Conservation (phyloP, 2,888 invertebrate genomes). For the Rosalia funebris region DNA sequence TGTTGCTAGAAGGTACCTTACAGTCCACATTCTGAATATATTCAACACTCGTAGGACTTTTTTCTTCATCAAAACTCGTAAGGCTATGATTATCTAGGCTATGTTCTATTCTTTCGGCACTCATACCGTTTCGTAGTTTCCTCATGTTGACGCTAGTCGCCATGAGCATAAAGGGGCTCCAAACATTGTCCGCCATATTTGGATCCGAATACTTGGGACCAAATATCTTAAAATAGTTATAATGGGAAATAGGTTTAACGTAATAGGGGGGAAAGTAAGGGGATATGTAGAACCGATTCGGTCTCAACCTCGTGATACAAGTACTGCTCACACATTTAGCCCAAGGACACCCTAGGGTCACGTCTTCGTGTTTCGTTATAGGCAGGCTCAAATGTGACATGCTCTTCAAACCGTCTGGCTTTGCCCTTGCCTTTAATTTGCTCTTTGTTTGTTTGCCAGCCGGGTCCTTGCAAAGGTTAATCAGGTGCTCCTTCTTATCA, state of each 20-base stretch:
- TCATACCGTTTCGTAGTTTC: neutral
- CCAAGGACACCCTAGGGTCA: neutral
- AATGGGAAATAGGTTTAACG: neutral
- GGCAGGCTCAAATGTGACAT: neutral
- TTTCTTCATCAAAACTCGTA: no score
- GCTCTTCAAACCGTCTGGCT: neutral
- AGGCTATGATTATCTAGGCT: no score
- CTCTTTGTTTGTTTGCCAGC: neutral
- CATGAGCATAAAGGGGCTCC: slow-evolving; percentile 15
- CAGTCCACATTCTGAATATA: no score
- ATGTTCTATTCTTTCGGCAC: no score
- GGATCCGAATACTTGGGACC: neutral
- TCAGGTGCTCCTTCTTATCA: slow-evolving; percentile 27
- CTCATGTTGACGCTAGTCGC: neutral
- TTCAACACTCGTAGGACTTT: no score
- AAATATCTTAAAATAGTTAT: slow-evolving; percentile 1
- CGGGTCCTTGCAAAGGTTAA: neutral
- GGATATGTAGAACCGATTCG: neutral
- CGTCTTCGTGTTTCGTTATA: neutral
- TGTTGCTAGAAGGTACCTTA: no score
- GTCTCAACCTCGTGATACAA: neutral
- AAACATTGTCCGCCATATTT: neutral
- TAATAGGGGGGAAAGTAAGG: neutral
- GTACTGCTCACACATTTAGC: neutral
- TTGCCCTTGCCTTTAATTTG: neutral